These are phyloP conservation scores for Disparrhopalites patrizii DNA, from an alignment of 2,888 invertebrate genomes.

Conservation along the genomic window DNA sequence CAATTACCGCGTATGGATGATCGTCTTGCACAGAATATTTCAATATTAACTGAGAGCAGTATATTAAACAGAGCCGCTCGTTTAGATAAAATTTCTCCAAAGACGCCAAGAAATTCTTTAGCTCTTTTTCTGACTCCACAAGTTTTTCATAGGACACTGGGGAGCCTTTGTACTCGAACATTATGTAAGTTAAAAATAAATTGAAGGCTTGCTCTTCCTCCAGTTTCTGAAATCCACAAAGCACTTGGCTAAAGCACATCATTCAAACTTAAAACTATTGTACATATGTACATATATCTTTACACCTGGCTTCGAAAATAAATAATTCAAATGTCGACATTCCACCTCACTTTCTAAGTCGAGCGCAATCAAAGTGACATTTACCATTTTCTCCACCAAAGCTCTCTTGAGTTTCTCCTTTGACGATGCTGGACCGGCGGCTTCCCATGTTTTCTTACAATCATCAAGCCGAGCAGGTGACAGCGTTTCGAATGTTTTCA, in stretches of 20 bases:
- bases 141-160: slow-evolving; percentile 35
- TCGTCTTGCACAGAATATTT: slow-evolving; percentile 29
- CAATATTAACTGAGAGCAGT: slow-evolving; percentile 41
- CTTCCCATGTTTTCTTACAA: slow-evolving; percentile 9
- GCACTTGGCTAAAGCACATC: background rate
- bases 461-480: slow-evolving; percentile 13
- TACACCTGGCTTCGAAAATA: too few relatives aligned
- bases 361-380: background rate
- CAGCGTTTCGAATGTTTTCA: slow-evolving; percentile 30
- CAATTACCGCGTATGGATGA: slow-evolving; percentile 35
- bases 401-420: slow-evolving; percentile 29
- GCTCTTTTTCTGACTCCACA: slow-evolving; percentile 33
- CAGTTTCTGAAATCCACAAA: slow-evolving; percentile 31
- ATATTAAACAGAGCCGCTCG: slow-evolving; percentile 39
- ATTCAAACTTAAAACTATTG: background rate
- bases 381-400: slow-evolving; percentile 36
- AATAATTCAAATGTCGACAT: too few relatives aligned
- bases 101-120: slow-evolving; percentile 27
- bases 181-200: slow-evolving; percentile 39
- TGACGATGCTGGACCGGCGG: background rate
- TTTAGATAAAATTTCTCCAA: slow-evolving; percentile 38
- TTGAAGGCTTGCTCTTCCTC: slow-evolving; percentile 35
- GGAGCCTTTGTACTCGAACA: slow-evolving; percentile 44
- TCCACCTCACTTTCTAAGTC: too few relatives aligned
- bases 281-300: background rate